phyloP scores from a whole-genome alignment of 2,113 vertebrate species.

The Centrocercus urophasianus region DNA sequence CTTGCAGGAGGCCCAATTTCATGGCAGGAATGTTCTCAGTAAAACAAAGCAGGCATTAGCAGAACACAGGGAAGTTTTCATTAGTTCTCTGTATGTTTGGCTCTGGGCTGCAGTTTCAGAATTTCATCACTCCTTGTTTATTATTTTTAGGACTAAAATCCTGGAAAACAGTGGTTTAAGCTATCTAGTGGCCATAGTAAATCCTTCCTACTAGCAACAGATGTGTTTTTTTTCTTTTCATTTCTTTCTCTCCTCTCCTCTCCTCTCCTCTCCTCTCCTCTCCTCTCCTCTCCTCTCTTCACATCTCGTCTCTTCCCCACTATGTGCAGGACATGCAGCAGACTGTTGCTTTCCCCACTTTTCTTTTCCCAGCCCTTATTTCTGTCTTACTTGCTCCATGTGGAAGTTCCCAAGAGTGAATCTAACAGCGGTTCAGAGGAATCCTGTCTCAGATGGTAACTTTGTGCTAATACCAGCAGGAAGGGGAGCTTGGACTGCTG shows the following conservation, averaged over 20 bases:
- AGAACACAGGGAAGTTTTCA: constrained; percentile 24
- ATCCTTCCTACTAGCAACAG: background rate
- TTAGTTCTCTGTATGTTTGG: constrained; percentile 46
- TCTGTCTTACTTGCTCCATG: background rate
- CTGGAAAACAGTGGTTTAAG: background rate
- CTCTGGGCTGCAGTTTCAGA: constrained; percentile 32
- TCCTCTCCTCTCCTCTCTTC: no score
- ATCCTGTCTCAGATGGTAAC: background rate
- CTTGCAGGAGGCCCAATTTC: background rate
- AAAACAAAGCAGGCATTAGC: constrained; percentile 16
- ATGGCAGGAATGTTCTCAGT: background rate
- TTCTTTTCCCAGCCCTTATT: background rate
- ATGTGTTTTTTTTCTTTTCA: background rate
- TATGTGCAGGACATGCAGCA: background rate
- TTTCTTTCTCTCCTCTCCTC: no score
- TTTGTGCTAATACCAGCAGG: constrained; percentile 7
- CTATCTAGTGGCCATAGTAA: background rate
- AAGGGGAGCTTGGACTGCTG: constrained; percentile 11
- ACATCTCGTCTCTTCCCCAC: accelerated
- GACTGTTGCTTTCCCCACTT: background rate
- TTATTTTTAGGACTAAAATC: constrained; percentile 40
- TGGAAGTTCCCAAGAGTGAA: background rate
- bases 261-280: no score
- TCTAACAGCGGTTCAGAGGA: background rate
- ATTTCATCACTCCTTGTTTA: constrained; percentile 30